Percentiles rank a stretch among this genome's conserved stretches.
Evolutionary conservation across 1,140 invertebrate genomes (phyloP).

Genomic region (Drosophila quadrilineata): DNA sequence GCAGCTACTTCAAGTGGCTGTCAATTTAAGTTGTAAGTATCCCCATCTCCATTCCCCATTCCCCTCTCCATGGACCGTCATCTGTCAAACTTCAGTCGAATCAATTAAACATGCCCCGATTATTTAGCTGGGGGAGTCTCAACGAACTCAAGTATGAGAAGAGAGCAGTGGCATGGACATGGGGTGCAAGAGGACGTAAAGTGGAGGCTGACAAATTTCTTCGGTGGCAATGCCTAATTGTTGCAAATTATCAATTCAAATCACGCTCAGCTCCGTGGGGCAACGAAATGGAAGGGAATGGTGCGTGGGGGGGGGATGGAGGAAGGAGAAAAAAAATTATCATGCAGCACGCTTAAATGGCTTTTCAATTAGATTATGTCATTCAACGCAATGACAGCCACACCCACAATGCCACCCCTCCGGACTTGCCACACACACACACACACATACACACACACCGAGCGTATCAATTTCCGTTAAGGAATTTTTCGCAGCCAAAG

Average conservation of each 20-base stretch:
- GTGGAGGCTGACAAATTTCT: constrained; percentile 41
- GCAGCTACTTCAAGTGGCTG: constrained; percentile 20
- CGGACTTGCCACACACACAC: constrained; percentile 15
- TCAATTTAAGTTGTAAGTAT: neutral
- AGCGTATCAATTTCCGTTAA: constrained; percentile 74
- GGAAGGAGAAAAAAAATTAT: constrained; percentile 58
- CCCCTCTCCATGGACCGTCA: neutral
- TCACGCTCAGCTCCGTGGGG: constrained; percentile 47
- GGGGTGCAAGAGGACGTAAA: too few species aligned
- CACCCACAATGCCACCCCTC: neutral
- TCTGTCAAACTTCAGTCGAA: constrained; percentile 51
- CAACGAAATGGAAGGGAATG: neutral
- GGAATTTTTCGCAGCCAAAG: constrained; percentile 63
- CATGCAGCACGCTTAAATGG: constrained; percentile 77
- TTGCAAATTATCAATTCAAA: constrained; percentile 76
- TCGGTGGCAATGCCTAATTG: constrained; percentile 53
- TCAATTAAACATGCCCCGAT: constrained; percentile 49
- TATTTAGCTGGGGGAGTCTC: neutral
- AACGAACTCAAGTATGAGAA: too few species aligned
- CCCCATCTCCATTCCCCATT: neutral
- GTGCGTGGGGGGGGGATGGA: neutral
- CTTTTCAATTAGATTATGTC: constrained; percentile 79
- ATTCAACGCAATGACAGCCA: constrained; percentile 51
- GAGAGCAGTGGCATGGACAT: too few species aligned
- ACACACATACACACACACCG: too few species aligned